These are phyloP conservation scores for Tanypteryx hageni DNA, from an alignment of 2,888 invertebrate genomes.

Conservation along the genomic window DNA sequence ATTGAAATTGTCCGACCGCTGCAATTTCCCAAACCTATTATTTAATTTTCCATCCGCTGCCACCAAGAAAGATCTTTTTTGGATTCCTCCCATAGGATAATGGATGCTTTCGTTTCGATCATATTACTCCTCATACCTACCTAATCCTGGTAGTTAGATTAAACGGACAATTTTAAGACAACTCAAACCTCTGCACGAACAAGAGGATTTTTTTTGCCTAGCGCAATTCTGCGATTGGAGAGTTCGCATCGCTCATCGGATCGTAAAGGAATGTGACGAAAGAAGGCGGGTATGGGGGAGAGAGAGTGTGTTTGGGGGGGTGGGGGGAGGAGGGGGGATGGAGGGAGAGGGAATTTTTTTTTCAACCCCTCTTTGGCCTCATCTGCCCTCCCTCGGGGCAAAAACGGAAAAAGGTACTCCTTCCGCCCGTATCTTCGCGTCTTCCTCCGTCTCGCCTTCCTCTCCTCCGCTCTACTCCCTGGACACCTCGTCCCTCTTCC, in stretches of 20 bases:
- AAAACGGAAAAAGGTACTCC: neutral
- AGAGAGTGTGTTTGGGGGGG: neutral
- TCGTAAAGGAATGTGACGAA: constrained; percentile 20
- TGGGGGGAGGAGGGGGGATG: neutral
- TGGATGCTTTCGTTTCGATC: no score
- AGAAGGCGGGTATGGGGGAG: neutral
- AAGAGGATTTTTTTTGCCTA: neutral
- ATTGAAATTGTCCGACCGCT: no score
- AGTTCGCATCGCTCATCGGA: neutral
- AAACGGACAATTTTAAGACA: no score
- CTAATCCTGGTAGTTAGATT: no score
- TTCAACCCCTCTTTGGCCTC: neutral
- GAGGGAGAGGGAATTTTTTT: neutral
- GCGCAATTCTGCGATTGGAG: neutral
- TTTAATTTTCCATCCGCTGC: no score
- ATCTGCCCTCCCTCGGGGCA: neutral
- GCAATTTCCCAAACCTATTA: no score
- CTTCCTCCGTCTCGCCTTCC: neutral
- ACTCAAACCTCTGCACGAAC: no score
- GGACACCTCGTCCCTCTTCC: neutral
- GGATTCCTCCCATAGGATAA: no score
- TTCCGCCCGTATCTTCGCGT: neutral
- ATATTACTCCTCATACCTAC: no score
- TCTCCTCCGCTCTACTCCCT: neutral
- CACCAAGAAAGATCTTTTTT: no score